phyloP scores from a whole-genome alignment of 2,797 vertebrate genomes.

The Gymnoscopelus braueri region DNA sequence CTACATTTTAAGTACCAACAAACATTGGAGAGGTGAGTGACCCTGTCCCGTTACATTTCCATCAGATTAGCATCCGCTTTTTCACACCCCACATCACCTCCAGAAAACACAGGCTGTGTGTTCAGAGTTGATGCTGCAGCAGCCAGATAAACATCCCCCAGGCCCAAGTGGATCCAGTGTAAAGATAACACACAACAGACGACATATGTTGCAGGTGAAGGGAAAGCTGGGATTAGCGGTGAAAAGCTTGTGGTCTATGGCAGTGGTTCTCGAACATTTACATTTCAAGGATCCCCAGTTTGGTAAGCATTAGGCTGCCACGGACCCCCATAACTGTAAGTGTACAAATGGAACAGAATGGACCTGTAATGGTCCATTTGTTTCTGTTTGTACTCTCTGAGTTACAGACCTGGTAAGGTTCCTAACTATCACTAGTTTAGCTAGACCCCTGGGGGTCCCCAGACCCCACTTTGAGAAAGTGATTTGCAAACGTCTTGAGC shows the following conservation, averaged over 20 bases:
- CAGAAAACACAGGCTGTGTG: slow-evolving; percentile 11
- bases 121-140: slow-evolving; percentile 3
- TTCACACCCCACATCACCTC: slow-evolving; percentile 45
- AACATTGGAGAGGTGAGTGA: slow-evolving; percentile 26
- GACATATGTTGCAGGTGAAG: slow-evolving; percentile 30
- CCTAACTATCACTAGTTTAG: too few relatives aligned
- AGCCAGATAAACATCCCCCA: slow-evolving; percentile 7
- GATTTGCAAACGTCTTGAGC: too few relatives aligned
- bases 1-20: background rate
- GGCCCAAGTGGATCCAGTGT: slow-evolving; percentile 34
- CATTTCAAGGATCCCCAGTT: too few relatives aligned
- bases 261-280: too few relatives aligned
- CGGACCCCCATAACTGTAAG: too few relatives aligned
- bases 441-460: too few relatives aligned
- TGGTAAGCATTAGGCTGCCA: too few relatives aligned
- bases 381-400: too few relatives aligned
- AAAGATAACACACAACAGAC: slow-evolving; percentile 36
- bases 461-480: too few relatives aligned
- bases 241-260: slow-evolving; percentile 13
- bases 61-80: slow-evolving; percentile 46
- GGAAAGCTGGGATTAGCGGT: slow-evolving; percentile 35
- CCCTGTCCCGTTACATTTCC: slow-evolving; percentile 38
- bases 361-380: too few relatives aligned
- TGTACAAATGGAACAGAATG: too few relatives aligned
- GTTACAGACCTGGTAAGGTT: too few relatives aligned